A percentile compares a stretch with the other conserved stretches of the same genome.
Evolutionary conservation across 2,888 invertebrate genomes (phyloP).

Genomic region (Drosophila melanosoma): DNA sequence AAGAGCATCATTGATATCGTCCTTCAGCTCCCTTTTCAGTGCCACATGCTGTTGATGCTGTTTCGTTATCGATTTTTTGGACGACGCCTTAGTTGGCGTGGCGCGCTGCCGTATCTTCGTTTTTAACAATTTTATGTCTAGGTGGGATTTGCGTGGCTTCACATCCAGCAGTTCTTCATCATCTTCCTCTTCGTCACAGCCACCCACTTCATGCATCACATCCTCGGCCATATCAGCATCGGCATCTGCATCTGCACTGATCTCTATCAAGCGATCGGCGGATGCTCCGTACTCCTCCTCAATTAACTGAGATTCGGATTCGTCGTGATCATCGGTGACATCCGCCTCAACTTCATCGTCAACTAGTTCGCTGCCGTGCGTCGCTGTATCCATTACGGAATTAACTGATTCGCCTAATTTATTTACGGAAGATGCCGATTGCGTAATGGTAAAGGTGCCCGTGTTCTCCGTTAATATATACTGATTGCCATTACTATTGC

Average conservation of each 20-base stretch:
- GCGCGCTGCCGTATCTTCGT: constrained; percentile 42
- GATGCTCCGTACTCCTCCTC: constrained; percentile 76
- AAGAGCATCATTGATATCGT: constrained; percentile 74
- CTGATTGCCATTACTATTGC: constrained; percentile 79
- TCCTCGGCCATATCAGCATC: constrained; percentile 62
- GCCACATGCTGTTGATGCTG: constrained; percentile 52
- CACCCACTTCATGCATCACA: constrained; percentile 49
- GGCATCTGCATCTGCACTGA: constrained; percentile 46
- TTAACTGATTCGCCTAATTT: constrained; percentile 67
- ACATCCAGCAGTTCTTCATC: constrained; percentile 60
- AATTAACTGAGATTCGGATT: constrained; percentile 73
- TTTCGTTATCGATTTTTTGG: constrained; percentile 49
- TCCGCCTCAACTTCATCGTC: constrained; percentile 75
- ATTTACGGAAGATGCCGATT: constrained; percentile 56
- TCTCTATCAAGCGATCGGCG: constrained; percentile 73
- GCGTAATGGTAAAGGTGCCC: constrained; percentile 82
- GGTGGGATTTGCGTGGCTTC: constrained; percentile 61
- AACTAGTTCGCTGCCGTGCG: constrained; percentile 54
- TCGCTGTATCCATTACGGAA: constrained; percentile 57
- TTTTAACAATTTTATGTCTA: constrained; percentile 47
- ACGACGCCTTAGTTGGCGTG: constrained; percentile 15
- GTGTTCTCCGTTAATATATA: constrained; percentile 83
- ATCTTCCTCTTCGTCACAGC: constrained; percentile 52
- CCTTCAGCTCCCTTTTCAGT: constrained; percentile 61
- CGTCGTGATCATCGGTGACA: constrained; percentile 68